phyloP scores from a whole-genome alignment of 2,113 vertebrate species.

The Pristiophorus japonicus region DNA sequence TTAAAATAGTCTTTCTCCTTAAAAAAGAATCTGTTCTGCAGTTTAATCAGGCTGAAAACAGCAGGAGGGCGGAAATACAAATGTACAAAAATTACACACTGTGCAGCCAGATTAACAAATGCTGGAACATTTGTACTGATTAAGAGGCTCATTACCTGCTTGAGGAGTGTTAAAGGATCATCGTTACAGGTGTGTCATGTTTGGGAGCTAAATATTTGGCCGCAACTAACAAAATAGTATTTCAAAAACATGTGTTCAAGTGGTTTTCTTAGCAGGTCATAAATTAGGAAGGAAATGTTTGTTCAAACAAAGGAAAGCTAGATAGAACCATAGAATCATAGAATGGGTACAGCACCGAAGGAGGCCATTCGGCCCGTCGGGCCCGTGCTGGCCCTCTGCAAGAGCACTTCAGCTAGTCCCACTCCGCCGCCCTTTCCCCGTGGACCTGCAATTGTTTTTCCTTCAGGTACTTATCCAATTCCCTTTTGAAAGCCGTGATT shows the following conservation, averaged over 20 bases:
- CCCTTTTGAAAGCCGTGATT: too few species aligned
- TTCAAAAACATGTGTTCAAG: not conserved
- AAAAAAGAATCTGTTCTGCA: not conserved
- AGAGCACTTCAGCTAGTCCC: too few species aligned
- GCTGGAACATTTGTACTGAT: not conserved
- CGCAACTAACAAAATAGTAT: not conserved
- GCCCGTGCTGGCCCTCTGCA: too few species aligned
- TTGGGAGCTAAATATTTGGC: not conserved
- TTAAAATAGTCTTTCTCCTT: not conserved
- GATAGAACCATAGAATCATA: too few species aligned
- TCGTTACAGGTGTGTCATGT: not conserved
- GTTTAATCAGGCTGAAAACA: not conserved
- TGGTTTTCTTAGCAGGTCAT: not conserved
- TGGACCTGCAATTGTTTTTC: too few species aligned
- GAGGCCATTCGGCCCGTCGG: too few species aligned
- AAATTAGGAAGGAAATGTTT: not conserved
- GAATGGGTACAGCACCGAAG: too few species aligned
- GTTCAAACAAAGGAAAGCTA: not conserved
- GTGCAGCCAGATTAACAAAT: not conserved
- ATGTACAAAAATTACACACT: not conserved
- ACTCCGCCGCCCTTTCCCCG: too few species aligned
- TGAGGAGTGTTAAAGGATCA: not conserved
- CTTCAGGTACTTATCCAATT: too few species aligned
- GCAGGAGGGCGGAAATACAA: not conserved
- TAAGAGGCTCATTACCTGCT: constrained; percentile 11